Evolutionary conservation across 2,797 vertebrate species (phyloP), one percentile per base, ranked within the genome.

Genomic region (Aphelocoma californica): DNA sequence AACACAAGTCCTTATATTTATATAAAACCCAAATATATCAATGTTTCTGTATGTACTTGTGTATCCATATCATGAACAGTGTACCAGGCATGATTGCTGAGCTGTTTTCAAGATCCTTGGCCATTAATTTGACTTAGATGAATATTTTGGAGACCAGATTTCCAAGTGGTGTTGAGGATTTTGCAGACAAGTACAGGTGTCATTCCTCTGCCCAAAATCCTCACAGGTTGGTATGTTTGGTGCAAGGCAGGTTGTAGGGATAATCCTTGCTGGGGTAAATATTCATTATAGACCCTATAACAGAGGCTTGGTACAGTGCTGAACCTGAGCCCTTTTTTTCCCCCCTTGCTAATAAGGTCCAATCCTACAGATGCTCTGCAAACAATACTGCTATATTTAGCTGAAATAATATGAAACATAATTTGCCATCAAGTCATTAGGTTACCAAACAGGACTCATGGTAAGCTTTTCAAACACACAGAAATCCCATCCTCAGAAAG

Each of bases 381-480:
- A 72, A 50, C 61, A 45, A 0, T 51, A 29, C 17, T 62, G 2
- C 65, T 88, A 12, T 74, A 74, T 90, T 73, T 85, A 88, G 50
- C 78, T 47, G 47, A 61, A 75, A 60, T 51, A n/a, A 40, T 75
- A 60, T 45, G 73, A 94, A 88, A 73, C 54, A 3, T 62, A 18
- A 53, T 92, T 93, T 85, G 71, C 69, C 94, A 87, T 58, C 29
- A 8, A 51, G 36, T 69, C 71, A 32, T 81, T 77, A 77, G 67
- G 56, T 81, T 91, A 58, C 78, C 72, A 70, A 91, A 70, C 29
- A 81, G 51, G 24, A 58, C 51, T 88, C 48, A 28, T 6, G 36
- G 25, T 77, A 77, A 66, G 47, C 5, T 85, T 82, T 77, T 91
- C 60, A 80, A 82, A 70, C 0, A 14, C 28, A 45, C 38, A 42